Conservation (phyloP, 2,797 vertebrate species). For the Cetoscarus ocellatus region DNA sequence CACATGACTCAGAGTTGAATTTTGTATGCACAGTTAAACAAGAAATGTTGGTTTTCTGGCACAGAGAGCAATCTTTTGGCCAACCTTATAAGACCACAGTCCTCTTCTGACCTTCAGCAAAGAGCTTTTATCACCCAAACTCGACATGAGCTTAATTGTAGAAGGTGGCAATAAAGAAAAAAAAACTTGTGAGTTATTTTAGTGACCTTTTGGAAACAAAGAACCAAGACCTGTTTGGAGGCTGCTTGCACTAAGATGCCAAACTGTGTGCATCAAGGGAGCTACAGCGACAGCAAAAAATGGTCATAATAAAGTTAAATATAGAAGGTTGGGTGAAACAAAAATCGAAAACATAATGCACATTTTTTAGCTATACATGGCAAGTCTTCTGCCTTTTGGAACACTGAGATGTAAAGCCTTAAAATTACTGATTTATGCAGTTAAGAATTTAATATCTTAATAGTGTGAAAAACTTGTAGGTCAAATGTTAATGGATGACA, state of each 20-base stretch:
- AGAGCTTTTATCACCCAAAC: not conserved
- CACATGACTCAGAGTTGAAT: not conserved
- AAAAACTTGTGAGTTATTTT: not conserved
- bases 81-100: not conserved
- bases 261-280: not conserved
- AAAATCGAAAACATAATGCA: no score
- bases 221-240: not conserved
- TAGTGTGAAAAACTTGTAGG: no score
- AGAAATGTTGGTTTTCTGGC: not conserved
- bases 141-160: not conserved
- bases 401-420: no score
- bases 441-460: no score
- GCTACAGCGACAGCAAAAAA: not conserved
- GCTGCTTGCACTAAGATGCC: not conserved
- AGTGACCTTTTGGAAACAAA: slow-evolving; percentile 6
- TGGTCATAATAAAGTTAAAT: no score
- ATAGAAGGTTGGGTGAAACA: no score
- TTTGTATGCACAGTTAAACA: not conserved
- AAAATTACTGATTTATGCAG: no score
- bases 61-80: slow-evolving; percentile 2
- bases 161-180: not conserved
- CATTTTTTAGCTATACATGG: no score
- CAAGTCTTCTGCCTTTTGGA: no score
- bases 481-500: no score
- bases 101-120: not conserved